These are phyloP conservation scores for Epirrhoe tristata DNA, from an alignment of 2,888 invertebrate species.

Conservation along the genomic window DNA sequence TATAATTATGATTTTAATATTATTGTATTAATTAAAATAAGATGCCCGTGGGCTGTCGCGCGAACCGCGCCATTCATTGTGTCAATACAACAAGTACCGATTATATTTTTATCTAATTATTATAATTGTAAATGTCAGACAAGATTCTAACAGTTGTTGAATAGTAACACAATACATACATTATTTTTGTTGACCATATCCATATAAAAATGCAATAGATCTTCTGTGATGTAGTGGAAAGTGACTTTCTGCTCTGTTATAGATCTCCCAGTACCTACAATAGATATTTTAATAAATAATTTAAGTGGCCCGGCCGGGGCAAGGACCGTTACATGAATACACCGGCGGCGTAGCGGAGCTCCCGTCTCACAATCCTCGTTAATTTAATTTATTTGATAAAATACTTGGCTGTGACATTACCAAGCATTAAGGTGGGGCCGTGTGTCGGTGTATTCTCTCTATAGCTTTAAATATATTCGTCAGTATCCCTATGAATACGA, in stretches of 20 bases:
- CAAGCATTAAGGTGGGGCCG: conserved; percentile 42
- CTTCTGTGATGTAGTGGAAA: conserved; percentile 45
- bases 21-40: conserved; percentile 59
- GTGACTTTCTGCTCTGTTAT: conserved; percentile 31
- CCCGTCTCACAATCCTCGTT: conserved; percentile 32
- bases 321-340: conserved; percentile 63
- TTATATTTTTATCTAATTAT: conserved; percentile 62
- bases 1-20: conserved; percentile 66
- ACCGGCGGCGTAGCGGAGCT: conserved; percentile 57
- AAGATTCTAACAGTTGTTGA: conserved; percentile 79
- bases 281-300: conserved; percentile 77
- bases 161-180: conserved; percentile 80
- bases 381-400: conserved; percentile 43
- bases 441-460: conserved; percentile 74
- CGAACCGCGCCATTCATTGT: conserved; percentile 33
- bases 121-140: conserved; percentile 80
- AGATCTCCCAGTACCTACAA: conserved; percentile 70
- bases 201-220: conserved; percentile 85
- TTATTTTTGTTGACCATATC: conserved; percentile 80
- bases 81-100: conserved; percentile 54
- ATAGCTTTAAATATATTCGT: conserved; percentile 82
- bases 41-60: conserved; percentile 25
- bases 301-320: conserved; percentile 72
- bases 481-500: conserved; percentile 78
- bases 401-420: conserved; percentile 47